These are phyloP conservation scores for Aotus griseimembra DNA, from an alignment of 2,797 vertebrate genomes.

Conservation along the genomic window DNA sequence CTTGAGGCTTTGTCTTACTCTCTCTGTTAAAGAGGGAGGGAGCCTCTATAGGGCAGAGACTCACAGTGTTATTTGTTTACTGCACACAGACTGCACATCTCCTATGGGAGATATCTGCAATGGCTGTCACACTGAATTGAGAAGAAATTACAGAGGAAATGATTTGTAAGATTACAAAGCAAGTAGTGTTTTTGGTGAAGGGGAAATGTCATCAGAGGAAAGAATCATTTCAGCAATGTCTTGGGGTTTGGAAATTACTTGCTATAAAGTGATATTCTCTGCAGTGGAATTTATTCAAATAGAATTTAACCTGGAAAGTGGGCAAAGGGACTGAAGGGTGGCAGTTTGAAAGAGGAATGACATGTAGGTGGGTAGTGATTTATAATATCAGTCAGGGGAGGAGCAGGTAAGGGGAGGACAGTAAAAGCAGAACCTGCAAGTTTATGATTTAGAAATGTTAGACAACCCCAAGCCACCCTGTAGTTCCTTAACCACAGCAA, in stretches of 20 bases:
- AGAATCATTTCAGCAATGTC: not conserved
- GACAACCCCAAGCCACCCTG: not conserved
- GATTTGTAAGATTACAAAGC: constrained; percentile 33
- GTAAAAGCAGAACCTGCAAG: not conserved
- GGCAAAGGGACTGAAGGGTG: not conserved
- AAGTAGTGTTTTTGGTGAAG: not conserved
- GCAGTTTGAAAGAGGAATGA: not conserved
- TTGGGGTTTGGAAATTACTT: constrained; percentile 39
- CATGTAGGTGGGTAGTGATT: not conserved
- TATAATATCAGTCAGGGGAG: not conserved
- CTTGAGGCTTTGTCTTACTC: not conserved
- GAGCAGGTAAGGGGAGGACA: not conserved
- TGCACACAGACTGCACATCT: not conserved
- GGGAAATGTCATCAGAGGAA: constrained; percentile 29
- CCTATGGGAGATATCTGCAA: not conserved
- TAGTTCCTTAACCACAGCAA: not conserved
- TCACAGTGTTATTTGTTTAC: not conserved
- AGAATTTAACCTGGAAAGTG: not conserved
- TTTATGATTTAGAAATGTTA: not conserved
- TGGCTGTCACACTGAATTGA: not conserved
- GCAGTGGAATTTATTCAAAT: not conserved
- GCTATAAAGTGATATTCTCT: not conserved
- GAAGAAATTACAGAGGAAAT: constrained; percentile 26
- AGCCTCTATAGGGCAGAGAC: not conserved
- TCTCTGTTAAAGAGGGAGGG: not conserved